These are phyloP conservation scores for Pristionchus entomophagus DNA, from an alignment of 2,888 invertebrate genomes.

Conservation along the genomic window DNA sequence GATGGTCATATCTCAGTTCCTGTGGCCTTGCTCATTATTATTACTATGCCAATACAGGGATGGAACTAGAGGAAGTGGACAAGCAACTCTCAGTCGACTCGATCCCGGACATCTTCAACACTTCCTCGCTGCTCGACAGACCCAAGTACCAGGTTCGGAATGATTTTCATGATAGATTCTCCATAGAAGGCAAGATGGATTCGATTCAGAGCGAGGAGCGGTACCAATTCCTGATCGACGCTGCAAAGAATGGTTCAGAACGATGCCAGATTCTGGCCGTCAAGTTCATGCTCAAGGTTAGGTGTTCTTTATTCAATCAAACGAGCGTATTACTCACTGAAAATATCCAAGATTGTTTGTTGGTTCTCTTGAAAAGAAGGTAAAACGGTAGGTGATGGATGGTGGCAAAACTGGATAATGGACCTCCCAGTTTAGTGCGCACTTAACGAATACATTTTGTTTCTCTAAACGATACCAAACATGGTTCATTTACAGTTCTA, in stretches of 20 bases:
- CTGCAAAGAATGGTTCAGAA: background rate
- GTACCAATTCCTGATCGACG: constrained; percentile 22
- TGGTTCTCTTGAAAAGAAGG: too few species aligned
- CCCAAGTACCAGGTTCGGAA: background rate
- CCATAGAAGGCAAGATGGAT: background rate
- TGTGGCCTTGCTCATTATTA: background rate
- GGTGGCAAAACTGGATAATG: too few species aligned
- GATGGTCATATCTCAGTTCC: background rate
- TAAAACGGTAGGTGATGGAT: too few species aligned
- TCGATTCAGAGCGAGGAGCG: background rate
- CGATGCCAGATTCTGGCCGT: background rate
- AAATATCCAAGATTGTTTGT: too few species aligned
- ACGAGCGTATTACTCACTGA: too few species aligned
- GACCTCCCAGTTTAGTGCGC: too few species aligned
- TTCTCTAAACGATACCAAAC: background rate
- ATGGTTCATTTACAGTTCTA: constrained; percentile 13
- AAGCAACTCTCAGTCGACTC: background rate
- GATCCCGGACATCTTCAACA: background rate
- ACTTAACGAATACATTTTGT: too few species aligned
- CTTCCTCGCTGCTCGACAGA: background rate
- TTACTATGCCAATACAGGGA: background rate
- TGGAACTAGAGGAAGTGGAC: background rate
- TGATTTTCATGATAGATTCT: background rate
- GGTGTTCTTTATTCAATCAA: background rate
- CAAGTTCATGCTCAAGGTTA: constrained; percentile 17